Evolutionary conservation across 2,888 invertebrate species (phyloP).

Genomic region (Chymomyza amoena): DNA sequence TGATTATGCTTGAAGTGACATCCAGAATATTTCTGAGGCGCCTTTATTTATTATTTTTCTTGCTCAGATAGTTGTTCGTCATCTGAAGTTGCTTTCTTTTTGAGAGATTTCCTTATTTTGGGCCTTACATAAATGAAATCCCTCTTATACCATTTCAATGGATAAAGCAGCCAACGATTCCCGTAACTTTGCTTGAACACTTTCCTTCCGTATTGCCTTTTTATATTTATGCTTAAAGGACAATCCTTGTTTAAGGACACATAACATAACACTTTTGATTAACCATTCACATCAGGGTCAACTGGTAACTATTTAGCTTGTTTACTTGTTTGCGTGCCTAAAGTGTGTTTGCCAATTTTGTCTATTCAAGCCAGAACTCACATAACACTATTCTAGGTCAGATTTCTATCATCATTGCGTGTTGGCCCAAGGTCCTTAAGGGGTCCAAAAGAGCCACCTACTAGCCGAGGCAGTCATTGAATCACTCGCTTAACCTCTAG

Average conservation of each 20-base stretch:
- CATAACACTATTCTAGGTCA: background rate
- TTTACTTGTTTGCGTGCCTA: background rate
- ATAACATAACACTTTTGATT: background rate
- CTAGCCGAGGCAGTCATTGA: background rate
- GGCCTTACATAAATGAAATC: too few species aligned
- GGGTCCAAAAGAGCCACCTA: background rate
- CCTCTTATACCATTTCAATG: too few species aligned
- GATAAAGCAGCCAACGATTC: too few species aligned
- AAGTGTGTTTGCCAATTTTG: background rate
- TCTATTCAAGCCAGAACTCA: background rate
- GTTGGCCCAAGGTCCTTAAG: slow-evolving; percentile 5
- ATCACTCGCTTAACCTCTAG: background rate
- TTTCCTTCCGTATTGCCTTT: too few species aligned
- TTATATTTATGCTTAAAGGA: background rate
- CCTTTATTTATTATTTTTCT: too few species aligned
- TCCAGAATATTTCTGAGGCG: too few species aligned
- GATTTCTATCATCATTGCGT: slow-evolving; percentile 4
- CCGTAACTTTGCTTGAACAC: too few species aligned
- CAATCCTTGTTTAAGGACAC: background rate
- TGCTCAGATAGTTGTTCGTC: too few species aligned
- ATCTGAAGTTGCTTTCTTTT: too few species aligned
- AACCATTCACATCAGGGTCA: background rate
- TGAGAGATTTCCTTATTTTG: too few species aligned
- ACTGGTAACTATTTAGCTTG: background rate
- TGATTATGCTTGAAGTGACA: too few species aligned